These are phyloP conservation scores for Periophthalmus modestus DNA, from an alignment of 2,113 vertebrate species.

Conservation along the genomic window DNA sequence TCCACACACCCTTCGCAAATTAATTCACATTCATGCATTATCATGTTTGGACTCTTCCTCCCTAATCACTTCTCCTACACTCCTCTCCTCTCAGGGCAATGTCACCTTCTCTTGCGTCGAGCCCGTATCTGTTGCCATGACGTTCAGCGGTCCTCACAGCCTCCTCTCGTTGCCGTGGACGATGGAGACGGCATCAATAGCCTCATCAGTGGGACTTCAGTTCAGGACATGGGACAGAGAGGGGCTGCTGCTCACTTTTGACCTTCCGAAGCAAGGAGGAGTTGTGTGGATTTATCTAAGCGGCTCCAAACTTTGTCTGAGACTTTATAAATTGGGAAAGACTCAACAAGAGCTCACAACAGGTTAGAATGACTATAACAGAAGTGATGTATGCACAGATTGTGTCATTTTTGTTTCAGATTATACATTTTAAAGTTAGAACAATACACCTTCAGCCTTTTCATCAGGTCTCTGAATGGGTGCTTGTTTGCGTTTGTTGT, in stretches of 20 bases:
- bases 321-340: constrained; percentile 81
- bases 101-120: constrained; percentile 85
- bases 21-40: constrained; percentile 48
- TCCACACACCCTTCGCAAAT: constrained; percentile 24
- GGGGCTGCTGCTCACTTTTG: constrained; percentile 83
- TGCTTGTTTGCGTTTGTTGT: too few species aligned
- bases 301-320: constrained; percentile 80
- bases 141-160: constrained; percentile 83
- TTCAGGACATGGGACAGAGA: constrained; percentile 92
- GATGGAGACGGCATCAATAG: background rate
- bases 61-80: constrained; percentile 10
- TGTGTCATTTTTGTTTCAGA: background rate
- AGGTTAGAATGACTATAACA: constrained; percentile 72
- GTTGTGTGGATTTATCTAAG: constrained; percentile 80
- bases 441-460: too few species aligned
- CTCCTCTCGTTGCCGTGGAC: constrained; percentile 78
- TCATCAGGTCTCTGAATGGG: too few species aligned
- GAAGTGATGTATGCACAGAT: background rate
- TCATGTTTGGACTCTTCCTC: constrained; percentile 17
- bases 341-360: constrained; percentile 75
- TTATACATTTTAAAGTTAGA: background rate
- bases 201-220: constrained; percentile 78
- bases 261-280: constrained; percentile 70
- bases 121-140: constrained; percentile 82
- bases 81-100: constrained; percentile 79